A percentile compares a stretch with the other conserved stretches of the same genome.
phyloP scores from a whole-genome alignment of 2,113 vertebrate genomes.

The Vanacampus margaritifer region DNA sequence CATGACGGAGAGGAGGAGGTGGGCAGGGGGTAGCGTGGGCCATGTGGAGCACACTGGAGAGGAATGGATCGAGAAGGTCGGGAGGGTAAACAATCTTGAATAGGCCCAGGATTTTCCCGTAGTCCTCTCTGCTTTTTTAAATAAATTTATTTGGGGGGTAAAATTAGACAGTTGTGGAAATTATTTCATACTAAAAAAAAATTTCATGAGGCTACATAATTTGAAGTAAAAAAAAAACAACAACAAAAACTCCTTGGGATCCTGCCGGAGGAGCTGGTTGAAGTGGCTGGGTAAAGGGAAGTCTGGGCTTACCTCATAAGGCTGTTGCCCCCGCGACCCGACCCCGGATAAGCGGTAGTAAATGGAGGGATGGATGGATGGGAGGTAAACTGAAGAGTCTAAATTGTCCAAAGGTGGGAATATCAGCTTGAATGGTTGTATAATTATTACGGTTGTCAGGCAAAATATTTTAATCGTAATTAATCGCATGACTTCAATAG shows the following conservation, averaged over 20 bases:
- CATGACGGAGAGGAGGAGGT: constrained; percentile 37
- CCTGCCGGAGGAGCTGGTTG: too few species aligned
- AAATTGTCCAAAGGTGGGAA: neutral
- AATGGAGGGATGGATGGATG: too few species aligned
- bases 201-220: neutral
- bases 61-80: constrained; percentile 21
- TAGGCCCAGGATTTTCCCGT: constrained; percentile 8
- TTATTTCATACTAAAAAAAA: neutral
- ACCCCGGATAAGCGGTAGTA: too few species aligned
- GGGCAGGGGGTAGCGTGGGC: constrained; percentile 40
- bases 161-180: neutral
- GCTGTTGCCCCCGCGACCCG: too few species aligned
- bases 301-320: too few species aligned
- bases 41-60: constrained; percentile 25
- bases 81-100: constrained; percentile 39
- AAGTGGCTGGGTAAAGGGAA: too few species aligned
- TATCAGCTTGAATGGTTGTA: neutral
- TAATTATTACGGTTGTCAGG: too few species aligned
- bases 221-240: too few species aligned
- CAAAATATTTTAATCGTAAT: too few species aligned
- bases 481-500: too few species aligned
- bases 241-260: too few species aligned
- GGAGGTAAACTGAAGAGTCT: too few species aligned
- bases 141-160: constrained; percentile 11
- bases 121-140: constrained; percentile 2